Percentiles rank a stretch among this genome's conserved stretches.
Conservation (phyloP, 2,113 vertebrate genomes). For the Toxostoma redivivum region DNA sequence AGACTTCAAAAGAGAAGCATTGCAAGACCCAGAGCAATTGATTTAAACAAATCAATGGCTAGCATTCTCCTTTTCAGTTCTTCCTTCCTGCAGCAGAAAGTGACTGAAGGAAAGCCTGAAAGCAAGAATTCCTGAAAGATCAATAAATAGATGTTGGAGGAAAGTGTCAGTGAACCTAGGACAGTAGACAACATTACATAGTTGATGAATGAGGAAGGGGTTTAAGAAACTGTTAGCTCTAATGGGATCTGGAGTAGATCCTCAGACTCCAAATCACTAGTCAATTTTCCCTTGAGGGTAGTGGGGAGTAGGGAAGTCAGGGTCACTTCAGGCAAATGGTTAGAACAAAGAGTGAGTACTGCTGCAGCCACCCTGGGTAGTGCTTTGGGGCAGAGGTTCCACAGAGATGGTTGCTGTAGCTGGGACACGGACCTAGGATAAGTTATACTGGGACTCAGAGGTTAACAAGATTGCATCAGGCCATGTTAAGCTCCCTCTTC, state of each 20-base stretch:
- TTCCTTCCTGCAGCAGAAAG: not conserved
- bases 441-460: not conserved
- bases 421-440: not conserved
- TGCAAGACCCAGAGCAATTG: not conserved
- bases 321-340: not conserved
- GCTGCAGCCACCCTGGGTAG: not conserved
- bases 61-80: not conserved
- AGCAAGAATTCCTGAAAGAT: not conserved
- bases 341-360: not conserved
- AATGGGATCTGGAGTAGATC: not conserved
- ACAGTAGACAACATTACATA: not conserved
- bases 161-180: not conserved
- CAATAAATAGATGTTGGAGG: not conserved
- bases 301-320: not conserved
- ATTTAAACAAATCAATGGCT: not conserved
- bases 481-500: not conserved
- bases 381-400: not conserved
- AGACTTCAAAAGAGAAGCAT: not conserved
- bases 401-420: not conserved
- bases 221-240: not conserved
- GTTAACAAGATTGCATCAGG: not conserved
- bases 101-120: not conserved
- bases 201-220: not conserved
- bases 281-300: not conserved
- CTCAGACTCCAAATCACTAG: not conserved